phyloP scores from a whole-genome alignment of 1,140 invertebrate genomes.

The Venustaconcha ellipsiformis region DNA sequence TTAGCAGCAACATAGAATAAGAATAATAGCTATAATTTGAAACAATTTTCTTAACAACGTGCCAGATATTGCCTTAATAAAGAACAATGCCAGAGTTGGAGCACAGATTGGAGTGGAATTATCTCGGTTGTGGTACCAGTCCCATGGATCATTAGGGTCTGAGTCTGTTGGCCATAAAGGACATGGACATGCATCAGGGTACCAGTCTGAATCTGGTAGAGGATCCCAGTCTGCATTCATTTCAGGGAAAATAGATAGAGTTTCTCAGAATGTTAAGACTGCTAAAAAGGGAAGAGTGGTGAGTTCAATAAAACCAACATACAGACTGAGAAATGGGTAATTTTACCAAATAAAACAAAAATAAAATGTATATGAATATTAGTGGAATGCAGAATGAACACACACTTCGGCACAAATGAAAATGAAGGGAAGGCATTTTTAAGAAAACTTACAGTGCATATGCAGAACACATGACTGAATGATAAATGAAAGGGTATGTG shows the following conservation, averaged over 20 bases:
- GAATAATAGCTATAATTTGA: background rate
- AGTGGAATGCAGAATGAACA: too few species aligned
- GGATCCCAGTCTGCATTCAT: background rate
- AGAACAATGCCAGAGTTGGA: constrained; percentile 91
- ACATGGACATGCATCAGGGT: constrained; percentile 2
- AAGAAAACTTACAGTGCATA: too few species aligned
- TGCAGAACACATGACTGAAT: too few species aligned
- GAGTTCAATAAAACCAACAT: too few species aligned
- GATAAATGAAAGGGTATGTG: too few species aligned
- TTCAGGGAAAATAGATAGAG: background rate
- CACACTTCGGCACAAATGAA: too few species aligned
- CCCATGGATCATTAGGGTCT: background rate
- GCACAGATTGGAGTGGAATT: constrained; percentile 84
- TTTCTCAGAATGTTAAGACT: background rate
- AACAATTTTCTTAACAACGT: background rate
- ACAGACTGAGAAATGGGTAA: too few species aligned
- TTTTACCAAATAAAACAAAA: too few species aligned
- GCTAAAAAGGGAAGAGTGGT: background rate
- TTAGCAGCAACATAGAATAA: background rate
- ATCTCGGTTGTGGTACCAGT: constrained; percentile 22
- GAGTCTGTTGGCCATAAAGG: constrained; percentile 1
- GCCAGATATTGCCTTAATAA: constrained; percentile 89
- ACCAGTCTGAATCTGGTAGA: background rate
- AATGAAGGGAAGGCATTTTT: too few species aligned
- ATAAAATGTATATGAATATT: too few species aligned